Base-by-base conservation (phyloP, 64 coral and sea anemone species). In the Stichodactyla mertensii region DNA sequence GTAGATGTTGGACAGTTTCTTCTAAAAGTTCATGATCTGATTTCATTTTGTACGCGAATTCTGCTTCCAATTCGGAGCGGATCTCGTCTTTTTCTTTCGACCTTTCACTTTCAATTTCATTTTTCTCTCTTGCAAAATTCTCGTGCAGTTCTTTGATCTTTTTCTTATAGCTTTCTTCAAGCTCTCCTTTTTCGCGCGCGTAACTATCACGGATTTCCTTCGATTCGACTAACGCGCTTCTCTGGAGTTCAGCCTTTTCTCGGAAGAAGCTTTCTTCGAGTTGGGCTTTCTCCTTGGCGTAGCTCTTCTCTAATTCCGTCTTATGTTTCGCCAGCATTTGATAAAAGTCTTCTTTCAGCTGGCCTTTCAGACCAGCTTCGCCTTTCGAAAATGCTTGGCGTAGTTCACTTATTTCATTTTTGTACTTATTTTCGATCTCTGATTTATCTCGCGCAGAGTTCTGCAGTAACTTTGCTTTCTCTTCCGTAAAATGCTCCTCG, bases 301-400 rank as follows among this genome's bases (percentile, higher is more conserved):
- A 97, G 36, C 94, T 97, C 91, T 97, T 88, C 22, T 97, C 94
- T 52, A 97, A 77, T 16, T 97, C 94, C 22, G 74, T 85, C 59
- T 99, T 99, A 77, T 99, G 97, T 6, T 77, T 89, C 2, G 88
- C 87, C 8, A 99, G 45, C 27, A 99, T 80, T 15, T 81, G 77
- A 61, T 92, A 80, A 87, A 99, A 99, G 77, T 99, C 97, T 27
- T 99, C 89, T 55, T 95, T 99, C 8, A 99, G 86, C 79, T 99
- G 90, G 1, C 97, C 97, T 70, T 99, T 94, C 7, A 99, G 85
- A 16, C 97, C 97, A 59, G 93, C 93, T 62, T 95, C 93, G 26
- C 97, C 97, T 20, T 99, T 79, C 2, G 90, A 92, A 84, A 99
- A 99, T 0, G 93, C 93, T 23, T 99, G 97, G 15, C 92, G 85